phyloP scores from a whole-genome alignment of 2,888 invertebrate genomes.

The Leptopilina drosophilae region DNA sequence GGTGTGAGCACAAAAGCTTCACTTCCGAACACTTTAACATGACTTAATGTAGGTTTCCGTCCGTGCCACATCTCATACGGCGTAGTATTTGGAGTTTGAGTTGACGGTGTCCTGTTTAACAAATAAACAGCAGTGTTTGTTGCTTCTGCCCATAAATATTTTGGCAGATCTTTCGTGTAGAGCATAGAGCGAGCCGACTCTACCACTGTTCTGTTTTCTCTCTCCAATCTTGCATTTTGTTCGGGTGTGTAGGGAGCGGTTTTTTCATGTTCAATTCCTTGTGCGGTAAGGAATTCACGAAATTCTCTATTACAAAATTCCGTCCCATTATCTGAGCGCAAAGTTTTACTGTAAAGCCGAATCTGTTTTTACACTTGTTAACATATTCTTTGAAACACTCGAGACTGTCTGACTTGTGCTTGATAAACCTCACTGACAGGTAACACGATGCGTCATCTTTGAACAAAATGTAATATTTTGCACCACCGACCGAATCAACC shows the following conservation, averaged over 20 bases:
- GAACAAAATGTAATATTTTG: conserved; percentile 33
- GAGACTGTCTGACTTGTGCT: conserved; percentile 1
- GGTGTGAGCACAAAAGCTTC: conserved; percentile 54
- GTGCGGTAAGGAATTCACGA: conserved; percentile 11
- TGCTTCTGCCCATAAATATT: conserved; percentile 70
- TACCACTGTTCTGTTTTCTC: conserved; percentile 65
- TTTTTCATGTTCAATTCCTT: conserved; percentile 35
- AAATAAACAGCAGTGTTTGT: conserved; percentile 67
- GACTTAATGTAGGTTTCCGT: conserved; percentile 57
- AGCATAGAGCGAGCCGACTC: conserved; percentile 68
- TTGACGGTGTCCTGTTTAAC: conserved; percentile 62
- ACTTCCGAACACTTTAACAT: conserved; percentile 61
- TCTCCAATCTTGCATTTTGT: conserved; percentile 26
- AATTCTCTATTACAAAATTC: conserved; percentile 37
- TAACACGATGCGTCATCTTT: conserved; percentile 21
- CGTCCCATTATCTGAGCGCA: conserved; percentile 31
- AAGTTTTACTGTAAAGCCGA: conserved; percentile 22
- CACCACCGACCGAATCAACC: conserved; percentile 36
- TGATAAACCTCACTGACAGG: conserved; percentile 16
- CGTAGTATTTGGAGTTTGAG: conserved; percentile 43
- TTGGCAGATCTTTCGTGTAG: conserved; percentile 58
- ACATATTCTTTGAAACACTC: conserved; percentile 18
- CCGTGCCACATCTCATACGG: conserved; percentile 59
- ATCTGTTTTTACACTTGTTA: conserved; percentile 16
- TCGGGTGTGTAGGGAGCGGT: conserved; percentile 42